Conservation (phyloP, 2,888 invertebrate genomes). For the Nowickia ferox region DNA sequence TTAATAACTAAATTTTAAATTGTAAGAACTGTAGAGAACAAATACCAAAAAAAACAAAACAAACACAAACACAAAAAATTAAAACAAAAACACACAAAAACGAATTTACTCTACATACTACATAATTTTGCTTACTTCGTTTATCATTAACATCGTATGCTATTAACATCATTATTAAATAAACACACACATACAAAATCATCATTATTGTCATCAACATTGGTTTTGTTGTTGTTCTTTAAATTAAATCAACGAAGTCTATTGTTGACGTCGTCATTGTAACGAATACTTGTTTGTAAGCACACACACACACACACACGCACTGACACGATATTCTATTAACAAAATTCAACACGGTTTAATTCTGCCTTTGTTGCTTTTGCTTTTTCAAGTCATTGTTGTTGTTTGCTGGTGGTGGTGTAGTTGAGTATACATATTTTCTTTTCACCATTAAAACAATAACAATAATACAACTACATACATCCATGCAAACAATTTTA, state of each 20-base stretch:
- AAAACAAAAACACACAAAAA: constrained; percentile 14
- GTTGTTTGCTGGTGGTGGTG: constrained; percentile 25
- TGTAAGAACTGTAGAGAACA: not conserved
- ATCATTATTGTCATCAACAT: constrained; percentile 21
- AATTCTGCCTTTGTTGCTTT: constrained; percentile 27
- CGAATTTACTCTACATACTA: constrained; percentile 4
- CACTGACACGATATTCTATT: not conserved
- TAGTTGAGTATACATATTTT: constrained; percentile 4
- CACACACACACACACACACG: not conserved
- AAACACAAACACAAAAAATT: not conserved
- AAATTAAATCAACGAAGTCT: constrained; percentile 39
- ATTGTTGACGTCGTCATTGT: constrained; percentile 19
- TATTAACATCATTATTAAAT: constrained; percentile 21
- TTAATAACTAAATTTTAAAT: not conserved
- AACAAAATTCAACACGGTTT: constrained; percentile 40
- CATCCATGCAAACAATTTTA: not conserved
- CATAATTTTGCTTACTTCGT: constrained; percentile 13
- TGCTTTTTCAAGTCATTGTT: constrained; percentile 17
- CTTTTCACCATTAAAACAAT: constrained; percentile 10
- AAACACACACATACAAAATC: not conserved
- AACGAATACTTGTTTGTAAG: constrained; percentile 36
- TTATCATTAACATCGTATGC: not conserved
- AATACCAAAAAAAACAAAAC: not conserved
- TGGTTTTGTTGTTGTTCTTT: constrained; percentile 15
- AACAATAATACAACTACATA: not conserved